Evolutionary conservation across 2,888 invertebrate genomes (phyloP).

Genomic region (Osmoderma eremita): DNA sequence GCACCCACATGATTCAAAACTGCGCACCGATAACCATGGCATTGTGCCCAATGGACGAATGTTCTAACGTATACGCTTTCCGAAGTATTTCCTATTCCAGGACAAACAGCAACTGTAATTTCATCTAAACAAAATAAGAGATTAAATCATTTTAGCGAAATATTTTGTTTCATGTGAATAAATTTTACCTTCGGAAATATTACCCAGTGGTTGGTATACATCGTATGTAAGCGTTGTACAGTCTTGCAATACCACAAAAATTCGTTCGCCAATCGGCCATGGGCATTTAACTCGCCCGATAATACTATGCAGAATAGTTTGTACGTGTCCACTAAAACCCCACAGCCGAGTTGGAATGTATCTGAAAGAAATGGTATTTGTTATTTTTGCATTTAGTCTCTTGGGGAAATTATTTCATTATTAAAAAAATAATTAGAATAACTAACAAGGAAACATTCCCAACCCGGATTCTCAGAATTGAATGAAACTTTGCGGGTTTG

Average conservation of each 20-base stretch:
- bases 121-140: conserved; percentile 73
- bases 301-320: conserved; percentile 91
- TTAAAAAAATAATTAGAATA: no score
- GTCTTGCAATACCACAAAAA: conserved; percentile 79
- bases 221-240: conserved; percentile 93
- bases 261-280: conserved; percentile 86
- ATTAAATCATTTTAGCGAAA: conserved; percentile 10
- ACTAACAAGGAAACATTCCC: no score
- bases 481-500: no score
- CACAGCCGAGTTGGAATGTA: conserved; percentile 90
- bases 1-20: conserved; percentile 96
- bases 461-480: no score
- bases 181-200: conserved; percentile 74
- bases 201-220: conserved; percentile 83
- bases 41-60: conserved; percentile 91
- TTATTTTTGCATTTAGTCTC: no score
- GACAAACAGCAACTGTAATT: conserved; percentile 87
- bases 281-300: conserved; percentile 89
- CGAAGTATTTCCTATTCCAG: conserved; percentile 94
- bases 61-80: conserved; percentile 95
- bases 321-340: conserved; percentile 96
- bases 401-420: no score
- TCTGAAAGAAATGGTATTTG: conserved; percentile 71
- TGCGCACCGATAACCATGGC: conserved; percentile 90
- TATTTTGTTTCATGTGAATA: not conserved